Evolutionary conservation across 2,113 vertebrate genomes (phyloP), one percentile per base, ranked within the genome.

Genomic region (Odobenus rosmarus): DNA sequence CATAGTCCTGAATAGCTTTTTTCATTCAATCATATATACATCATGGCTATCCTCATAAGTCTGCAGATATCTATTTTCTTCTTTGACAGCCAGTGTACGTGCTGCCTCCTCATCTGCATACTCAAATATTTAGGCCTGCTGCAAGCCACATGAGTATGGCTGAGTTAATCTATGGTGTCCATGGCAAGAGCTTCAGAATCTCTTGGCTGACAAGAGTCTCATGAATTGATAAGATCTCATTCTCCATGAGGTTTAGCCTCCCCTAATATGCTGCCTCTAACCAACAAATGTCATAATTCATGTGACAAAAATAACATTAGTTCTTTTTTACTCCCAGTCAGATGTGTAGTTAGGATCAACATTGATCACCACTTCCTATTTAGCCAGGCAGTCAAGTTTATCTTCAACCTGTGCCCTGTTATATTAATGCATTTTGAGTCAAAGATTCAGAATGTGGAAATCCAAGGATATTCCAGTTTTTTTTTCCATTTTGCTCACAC

Each of bases 381-480:
- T 39, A 90, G 13, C 64, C 55, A 90, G 31, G 4, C 71, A 88
- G n/a, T 71, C 36, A 88, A 84, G 39, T 96, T 93, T 85, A 86
- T 42, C 53, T 55, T 69, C 61, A 39, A 79, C 9, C 42, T 77
- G n/a, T 69, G 16, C 5, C 77, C 57, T 80, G 49, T 59, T 97
- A 64, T 3, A 26, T 57, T 81, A 57, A 72, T 12, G 4, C 4
- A 92, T 93, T 93, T 94, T 33, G 28, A 33, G 36, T 82, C 51
- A 93, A 93, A 89, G 51, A 87, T 74, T 95, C 57, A 96, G 19
- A 95, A 89, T 81, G 21, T 81, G 46, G 42, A 51, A 92, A 96
- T 55, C 14, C 15, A 80, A 9, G 31, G 55, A 62, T 33, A 95
- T 77, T 94, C 36, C 4, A 69, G 4, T 57, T 42, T 36, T n/a